Conservation (phyloP, 2,888 invertebrate genomes). For the Isoperla grammatica region DNA sequence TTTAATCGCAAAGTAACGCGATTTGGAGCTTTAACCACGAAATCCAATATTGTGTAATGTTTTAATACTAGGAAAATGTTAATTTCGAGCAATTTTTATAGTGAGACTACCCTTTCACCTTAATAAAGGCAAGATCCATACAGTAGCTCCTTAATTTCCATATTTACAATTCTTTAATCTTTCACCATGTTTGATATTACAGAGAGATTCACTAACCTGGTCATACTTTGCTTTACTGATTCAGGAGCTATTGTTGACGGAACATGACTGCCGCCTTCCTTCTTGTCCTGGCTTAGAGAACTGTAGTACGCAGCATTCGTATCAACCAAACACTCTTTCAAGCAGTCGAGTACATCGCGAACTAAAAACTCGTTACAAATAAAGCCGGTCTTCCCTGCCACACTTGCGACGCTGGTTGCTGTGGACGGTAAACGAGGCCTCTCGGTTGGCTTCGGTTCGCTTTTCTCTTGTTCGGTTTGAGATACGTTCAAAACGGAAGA, state of each 20-base stretch:
- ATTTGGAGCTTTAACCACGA: too few species aligned
- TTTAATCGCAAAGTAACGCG: too few species aligned
- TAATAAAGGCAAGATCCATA: too few species aligned
- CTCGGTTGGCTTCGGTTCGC: not conserved
- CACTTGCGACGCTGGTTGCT: slow-evolving; percentile 4
- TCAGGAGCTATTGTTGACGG: slow-evolving; percentile 18
- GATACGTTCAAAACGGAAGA: too few species aligned
- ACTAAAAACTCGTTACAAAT: slow-evolving; percentile 56
- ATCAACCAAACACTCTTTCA: slow-evolving; percentile 52
- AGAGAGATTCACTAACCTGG: slow-evolving; percentile 15
- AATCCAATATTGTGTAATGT: too few species aligned
- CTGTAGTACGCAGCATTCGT: slow-evolving; percentile 35
- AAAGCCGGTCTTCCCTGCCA: slow-evolving; percentile 43
- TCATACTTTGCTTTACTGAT: slow-evolving; percentile 19
- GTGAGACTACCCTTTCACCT: too few species aligned
- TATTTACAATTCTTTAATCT: too few species aligned
- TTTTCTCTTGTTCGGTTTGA: not conserved
- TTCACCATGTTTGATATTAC: too few species aligned
- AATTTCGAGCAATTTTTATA: too few species aligned
- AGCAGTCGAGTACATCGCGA: slow-evolving; percentile 52
- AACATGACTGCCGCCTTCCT: slow-evolving; percentile 20
- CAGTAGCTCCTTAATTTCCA: too few species aligned
- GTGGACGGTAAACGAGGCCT: not conserved
- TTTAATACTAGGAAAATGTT: too few species aligned
- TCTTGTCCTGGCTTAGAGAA: slow-evolving; percentile 34